Base-by-base conservation (phyloP, 2,888 invertebrate species). In the Scaeva pyrastri region DNA sequence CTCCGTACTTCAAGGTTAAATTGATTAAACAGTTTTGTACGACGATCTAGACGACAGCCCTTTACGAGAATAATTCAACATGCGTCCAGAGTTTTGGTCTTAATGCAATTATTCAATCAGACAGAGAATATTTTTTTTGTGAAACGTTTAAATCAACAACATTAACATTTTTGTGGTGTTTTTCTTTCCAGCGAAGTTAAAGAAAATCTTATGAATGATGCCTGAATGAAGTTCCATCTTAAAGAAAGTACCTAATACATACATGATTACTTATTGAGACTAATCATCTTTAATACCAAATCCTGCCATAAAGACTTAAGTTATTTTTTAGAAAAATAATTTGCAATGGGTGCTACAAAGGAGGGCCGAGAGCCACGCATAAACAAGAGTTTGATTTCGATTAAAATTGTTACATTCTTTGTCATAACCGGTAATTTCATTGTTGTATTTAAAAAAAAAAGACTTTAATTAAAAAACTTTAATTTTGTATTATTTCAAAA, bases 381-480 rank as follows among this genome's bases (percentile, higher is more conserved):
- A 90, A 96, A 96, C 91, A 93, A 94, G 89, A 96, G 95, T 92
- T 94, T 97, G 88, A 94, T 96, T 88, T 95, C 96, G 83, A 94
- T 97, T 85, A 97, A 97, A 94, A 95, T 96, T 91, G 95, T 97
- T 60, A 94, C 97, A 70, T 97, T 97, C 93, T 94, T 96, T 90
- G 96, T 97, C 91, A 96, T 97, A 88, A 96, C 96, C 90, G 97
- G 96, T 96, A 83, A 90, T 90, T 89, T 74, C 0, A n/a, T 43
- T 6, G 6, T 21, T 50, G 3, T 12, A 6, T 21, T 23, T 1
- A 1, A 11, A 11, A 52, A 52, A 14, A 12, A 12, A 7, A 52
- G 0, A 7, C 2, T 4, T 6, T 21, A 11, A 41, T 14, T 21
- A 1, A 0, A 31, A 31, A 31, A 14, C 0, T 21, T 21, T 10